Percentiles rank a stretch among this genome's conserved stretches.
These are phyloP conservation scores for Andricus curvator DNA, from an alignment of 2,888 invertebrate species.

Conservation along the genomic window DNA sequence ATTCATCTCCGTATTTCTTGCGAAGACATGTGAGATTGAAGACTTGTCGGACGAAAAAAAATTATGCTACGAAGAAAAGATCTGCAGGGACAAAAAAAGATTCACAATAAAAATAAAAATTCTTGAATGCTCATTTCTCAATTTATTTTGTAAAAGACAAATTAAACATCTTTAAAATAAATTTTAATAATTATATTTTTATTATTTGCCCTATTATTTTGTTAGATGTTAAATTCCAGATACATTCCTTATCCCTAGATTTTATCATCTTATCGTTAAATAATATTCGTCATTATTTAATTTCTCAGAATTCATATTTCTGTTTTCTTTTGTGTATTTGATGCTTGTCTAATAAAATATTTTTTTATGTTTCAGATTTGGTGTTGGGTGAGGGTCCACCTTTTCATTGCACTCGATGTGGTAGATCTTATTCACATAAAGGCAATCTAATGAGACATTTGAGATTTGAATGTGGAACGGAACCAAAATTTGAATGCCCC, in stretches of 20 bases:
- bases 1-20: not conserved
- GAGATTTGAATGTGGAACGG: slow-evolving; percentile 69
- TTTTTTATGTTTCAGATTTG: slow-evolving; percentile 21
- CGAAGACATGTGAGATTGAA: not conserved
- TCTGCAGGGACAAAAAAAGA: not conserved
- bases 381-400: slow-evolving; percentile 1
- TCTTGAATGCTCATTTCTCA: too few relatives aligned
- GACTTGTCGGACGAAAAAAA: not conserved
- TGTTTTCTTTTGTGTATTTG: not conserved
- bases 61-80: not conserved
- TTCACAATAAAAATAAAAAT: not conserved
- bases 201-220: not conserved
- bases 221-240: not conserved
- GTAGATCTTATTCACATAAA: slow-evolving; percentile 51
- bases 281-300: too few relatives aligned
- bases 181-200: not conserved
- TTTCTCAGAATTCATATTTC: too few relatives aligned
- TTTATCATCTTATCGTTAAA: not conserved
- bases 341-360: not conserved
- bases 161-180: not conserved
- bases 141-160: not conserved
- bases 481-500: slow-evolving; percentile 54
- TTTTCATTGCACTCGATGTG: slow-evolving; percentile 49
- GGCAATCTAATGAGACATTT: slow-evolving; percentile 53
- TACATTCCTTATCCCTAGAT: not conserved